A percentile compares a stretch with the other conserved stretches of the same genome.
phyloP scores from a whole-genome alignment of 92 coral and sea anemone species.

The Porites evermanni region DNA sequence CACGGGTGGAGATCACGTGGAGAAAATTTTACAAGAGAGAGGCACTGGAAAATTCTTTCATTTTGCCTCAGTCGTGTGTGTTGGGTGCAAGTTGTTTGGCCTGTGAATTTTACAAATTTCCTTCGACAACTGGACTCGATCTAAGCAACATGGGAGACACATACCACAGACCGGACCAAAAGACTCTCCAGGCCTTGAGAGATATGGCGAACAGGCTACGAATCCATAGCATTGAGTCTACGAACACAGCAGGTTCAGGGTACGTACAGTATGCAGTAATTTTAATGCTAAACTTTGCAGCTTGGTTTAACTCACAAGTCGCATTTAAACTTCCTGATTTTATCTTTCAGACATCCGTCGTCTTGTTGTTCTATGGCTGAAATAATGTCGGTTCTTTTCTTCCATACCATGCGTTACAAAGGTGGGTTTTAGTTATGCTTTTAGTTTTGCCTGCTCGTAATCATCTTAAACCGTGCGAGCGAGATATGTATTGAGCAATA shows the following conservation, averaged over 20 bases:
- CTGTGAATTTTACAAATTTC: no score
- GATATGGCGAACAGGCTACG: conserved; percentile 92
- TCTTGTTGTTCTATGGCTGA: conserved; percentile 99
- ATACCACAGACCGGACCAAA: conserved; percentile 92
- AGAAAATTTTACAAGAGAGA: no score
- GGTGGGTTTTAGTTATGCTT: conserved; percentile 52
- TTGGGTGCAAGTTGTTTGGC: no score
- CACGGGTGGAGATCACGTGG: no score
- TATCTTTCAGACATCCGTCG: conserved; percentile 87
- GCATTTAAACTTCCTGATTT: neutral
- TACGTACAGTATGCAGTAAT: conserved; percentile 9
- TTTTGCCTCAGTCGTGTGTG: no score
- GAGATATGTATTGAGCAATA: no score
- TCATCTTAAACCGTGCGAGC: no score
- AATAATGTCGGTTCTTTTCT: conserved; percentile 95
- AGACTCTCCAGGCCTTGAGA: conserved; percentile 79
- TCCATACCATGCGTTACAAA: conserved; percentile 98
- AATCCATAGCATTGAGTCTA: conserved; percentile 91
- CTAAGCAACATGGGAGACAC: conserved; percentile 41
- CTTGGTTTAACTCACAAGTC: no score
- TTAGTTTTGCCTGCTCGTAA: no score
- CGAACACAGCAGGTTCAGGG: conserved; percentile 97
- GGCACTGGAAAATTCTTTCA: no score
- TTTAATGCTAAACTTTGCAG: no score
- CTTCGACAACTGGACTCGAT: no score